These are phyloP conservation scores for Piliocolobus tephrosceles DNA, from an alignment of 2,113 vertebrate species.

Conservation along the genomic window DNA sequence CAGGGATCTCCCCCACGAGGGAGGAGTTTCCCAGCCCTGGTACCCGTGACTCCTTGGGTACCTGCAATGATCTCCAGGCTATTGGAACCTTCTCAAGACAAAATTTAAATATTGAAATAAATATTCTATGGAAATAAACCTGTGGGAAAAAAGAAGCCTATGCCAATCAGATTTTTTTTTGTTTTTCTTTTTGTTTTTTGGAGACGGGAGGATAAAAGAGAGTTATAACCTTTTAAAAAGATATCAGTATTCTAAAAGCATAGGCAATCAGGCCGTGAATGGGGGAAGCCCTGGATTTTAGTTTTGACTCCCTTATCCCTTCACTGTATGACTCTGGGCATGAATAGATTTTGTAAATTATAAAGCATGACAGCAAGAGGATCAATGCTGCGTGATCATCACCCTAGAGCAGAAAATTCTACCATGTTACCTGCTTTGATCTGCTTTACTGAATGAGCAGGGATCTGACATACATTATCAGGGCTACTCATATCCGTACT, in stretches of 20 bases:
- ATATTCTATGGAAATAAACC: background rate
- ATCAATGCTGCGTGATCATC: background rate
- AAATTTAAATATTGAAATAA: constrained; percentile 53
- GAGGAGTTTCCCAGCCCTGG: constrained; percentile 52
- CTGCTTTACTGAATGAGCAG: background rate
- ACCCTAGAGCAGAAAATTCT: background rate
- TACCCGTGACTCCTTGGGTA: background rate
- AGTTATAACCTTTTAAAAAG: background rate
- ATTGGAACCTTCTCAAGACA: background rate
- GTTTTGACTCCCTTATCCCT: background rate
- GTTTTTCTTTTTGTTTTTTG: background rate
- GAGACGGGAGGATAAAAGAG: background rate
- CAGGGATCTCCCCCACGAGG: background rate
- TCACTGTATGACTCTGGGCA: background rate
- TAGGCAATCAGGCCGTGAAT: background rate
- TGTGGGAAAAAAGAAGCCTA: background rate
- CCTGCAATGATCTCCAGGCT: background rate
- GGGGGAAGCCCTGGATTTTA: background rate
- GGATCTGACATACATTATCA: background rate
- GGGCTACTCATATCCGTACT: background rate
- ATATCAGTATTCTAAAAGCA: background rate
- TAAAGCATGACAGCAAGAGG: background rate
- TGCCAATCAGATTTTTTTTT: background rate
- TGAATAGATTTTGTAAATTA: background rate
- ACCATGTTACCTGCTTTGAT: background rate